phyloP scores from a whole-genome alignment of 2,113 vertebrate genomes.

The Brachirus orientalis region DNA sequence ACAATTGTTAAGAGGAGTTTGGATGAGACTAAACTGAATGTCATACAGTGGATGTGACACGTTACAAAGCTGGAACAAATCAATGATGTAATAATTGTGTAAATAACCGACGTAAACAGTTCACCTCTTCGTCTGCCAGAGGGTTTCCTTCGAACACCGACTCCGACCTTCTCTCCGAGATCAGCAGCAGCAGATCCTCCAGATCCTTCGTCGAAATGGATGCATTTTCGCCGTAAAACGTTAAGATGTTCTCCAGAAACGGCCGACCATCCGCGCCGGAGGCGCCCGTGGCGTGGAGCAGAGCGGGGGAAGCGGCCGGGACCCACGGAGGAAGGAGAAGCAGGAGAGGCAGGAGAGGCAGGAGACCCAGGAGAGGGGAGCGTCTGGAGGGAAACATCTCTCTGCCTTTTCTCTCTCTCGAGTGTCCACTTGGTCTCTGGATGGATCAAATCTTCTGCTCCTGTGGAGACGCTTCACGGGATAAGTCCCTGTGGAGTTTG shows the following conservation, averaged over 20 bases:
- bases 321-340: too few relatives aligned
- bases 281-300: background rate
- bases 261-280: background rate
- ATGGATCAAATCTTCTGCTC: background rate
- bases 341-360: too few relatives aligned
- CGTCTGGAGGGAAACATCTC: too few relatives aligned
- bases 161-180: conserved; percentile 59
- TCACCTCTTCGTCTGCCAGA: conserved; percentile 66
- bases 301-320: too few relatives aligned
- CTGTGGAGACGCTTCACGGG: background rate
- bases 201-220: conserved; percentile 68
- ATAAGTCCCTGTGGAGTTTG: background rate
- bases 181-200: conserved; percentile 66
- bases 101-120: background rate
- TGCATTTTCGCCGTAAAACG: conserved; percentile 68
- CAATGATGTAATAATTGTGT: background rate
- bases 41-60: too few relatives aligned
- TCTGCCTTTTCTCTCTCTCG: too few relatives aligned
- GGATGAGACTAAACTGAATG: too few relatives aligned
- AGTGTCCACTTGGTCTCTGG: background rate
- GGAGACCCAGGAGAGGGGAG: too few relatives aligned
- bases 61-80: too few relatives aligned
- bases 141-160: conserved; percentile 51
- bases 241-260: conserved; percentile 66
- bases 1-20: too few relatives aligned